phyloP scores from a whole-genome alignment of 1,140 invertebrate genomes.

The Drosophila navojoa region DNA sequence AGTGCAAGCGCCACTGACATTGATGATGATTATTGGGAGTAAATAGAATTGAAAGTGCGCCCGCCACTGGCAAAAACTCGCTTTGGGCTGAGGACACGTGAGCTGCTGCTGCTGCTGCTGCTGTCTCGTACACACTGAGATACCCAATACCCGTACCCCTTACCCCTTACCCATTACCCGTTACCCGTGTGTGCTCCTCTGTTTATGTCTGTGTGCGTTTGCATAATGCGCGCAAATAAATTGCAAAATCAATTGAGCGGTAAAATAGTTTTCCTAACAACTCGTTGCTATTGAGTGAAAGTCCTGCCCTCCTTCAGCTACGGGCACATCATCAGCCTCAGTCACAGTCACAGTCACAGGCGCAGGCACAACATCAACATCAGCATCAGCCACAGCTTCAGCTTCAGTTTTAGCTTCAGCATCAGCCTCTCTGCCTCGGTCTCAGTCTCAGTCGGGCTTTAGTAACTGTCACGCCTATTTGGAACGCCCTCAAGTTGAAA shows the following conservation, averaged over 20 bases:
- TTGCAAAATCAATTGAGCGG: conserved; percentile 83
- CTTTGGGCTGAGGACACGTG: conserved; percentile 59
- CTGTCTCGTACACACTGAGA: too few relatives aligned
- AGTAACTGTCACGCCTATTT: conserved; percentile 18
- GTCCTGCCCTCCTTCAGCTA: conserved; percentile 22
- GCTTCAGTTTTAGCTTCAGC: conserved; percentile 7
- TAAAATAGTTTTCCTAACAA: conserved; percentile 77
- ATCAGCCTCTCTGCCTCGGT: not conserved
- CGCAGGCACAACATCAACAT: not conserved
- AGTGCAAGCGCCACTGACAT: conserved; percentile 79
- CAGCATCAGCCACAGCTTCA: not conserved
- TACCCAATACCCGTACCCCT: not conserved
- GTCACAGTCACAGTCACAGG: too few relatives aligned
- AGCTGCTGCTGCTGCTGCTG: conserved; percentile 11
- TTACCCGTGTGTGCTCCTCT: too few relatives aligned
- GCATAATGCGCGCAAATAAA: conserved; percentile 81
- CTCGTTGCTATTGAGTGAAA: conserved; percentile 48
- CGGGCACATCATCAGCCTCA: not conserved
- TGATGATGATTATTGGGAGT: conserved; percentile 83
- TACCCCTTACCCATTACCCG: not conserved
- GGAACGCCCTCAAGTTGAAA: conserved; percentile 25
- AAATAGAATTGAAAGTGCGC: conserved; percentile 82
- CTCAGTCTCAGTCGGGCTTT: not conserved
- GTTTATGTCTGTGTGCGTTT: conserved; percentile 27
- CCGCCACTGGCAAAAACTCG: conserved; percentile 20